Conservation (phyloP, 2,888 invertebrate species). For the Hirtodrosophila alboralis region DNA sequence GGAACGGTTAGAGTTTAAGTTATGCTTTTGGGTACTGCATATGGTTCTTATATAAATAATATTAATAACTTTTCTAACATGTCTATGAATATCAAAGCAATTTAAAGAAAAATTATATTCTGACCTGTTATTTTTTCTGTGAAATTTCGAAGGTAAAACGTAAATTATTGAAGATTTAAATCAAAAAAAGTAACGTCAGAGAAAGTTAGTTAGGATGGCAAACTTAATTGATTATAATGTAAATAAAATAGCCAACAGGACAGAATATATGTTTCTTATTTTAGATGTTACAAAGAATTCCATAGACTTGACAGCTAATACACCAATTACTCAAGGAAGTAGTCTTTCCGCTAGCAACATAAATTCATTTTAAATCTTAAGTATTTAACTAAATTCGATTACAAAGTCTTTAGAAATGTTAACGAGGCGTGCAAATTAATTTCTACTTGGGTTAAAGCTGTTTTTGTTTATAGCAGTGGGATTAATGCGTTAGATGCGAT, state of each 20-base stretch:
- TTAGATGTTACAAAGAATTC: no score
- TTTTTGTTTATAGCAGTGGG: neutral
- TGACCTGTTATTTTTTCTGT: no score
- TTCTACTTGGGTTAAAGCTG: conserved; percentile 43
- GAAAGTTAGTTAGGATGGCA: no score
- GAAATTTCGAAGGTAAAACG: no score
- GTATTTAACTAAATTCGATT: conserved; percentile 44
- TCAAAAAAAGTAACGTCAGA: no score
- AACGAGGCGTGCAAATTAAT: conserved; percentile 32
- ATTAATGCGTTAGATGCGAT: conserved; percentile 3
- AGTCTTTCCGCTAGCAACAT: conserved; percentile 11
- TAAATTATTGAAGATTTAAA: no score
- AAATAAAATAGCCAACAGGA: no score
- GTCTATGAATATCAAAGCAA: no score
- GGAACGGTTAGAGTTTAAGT: conserved; percentile 49
- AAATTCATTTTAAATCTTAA: conserved; percentile 15
- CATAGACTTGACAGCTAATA: neutral
- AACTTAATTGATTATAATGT: no score
- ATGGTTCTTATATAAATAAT: conserved; percentile 15
- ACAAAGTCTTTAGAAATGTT: conserved; percentile 9
- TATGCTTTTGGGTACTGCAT: conserved; percentile 10
- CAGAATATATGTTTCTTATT: no score
- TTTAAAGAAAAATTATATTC: no score
- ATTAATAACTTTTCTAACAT: neutral
- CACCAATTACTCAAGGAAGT: conserved; percentile 10